Base-by-base conservation (phyloP, 2,797 vertebrate genomes). In the Gouania willdenowi region DNA sequence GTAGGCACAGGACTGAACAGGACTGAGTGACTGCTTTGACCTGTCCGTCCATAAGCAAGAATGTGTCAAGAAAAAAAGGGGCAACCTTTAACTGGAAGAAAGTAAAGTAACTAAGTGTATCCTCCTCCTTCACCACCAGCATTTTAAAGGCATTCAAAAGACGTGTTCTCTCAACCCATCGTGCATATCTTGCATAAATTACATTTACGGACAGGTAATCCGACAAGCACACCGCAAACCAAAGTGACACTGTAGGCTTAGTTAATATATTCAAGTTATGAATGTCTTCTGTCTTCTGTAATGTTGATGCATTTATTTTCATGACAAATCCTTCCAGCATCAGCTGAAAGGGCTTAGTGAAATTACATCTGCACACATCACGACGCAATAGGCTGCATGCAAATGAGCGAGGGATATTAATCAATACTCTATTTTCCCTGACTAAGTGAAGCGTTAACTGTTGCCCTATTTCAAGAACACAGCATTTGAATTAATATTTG, bases 401-500 rank as follows among this genome's bases (percentile, higher is more conserved):
- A 76, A 71, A 79, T 73, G 47, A 70, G 50, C 47, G 40, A 42
- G 41, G 58, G 40, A 57, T 56, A 77, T 83, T 74, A 74, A 82
- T 81, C 72, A 78, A 78, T 75, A 64, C 28, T 20, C 16, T 48
- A 53, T 52, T 51, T 40, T 52, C 42, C 39, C 30, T 11, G 35
- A 44, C 68, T 78, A 80, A 79, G 65, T 55, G 59, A 75, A 58
- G 60, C 55, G 42, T 75, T 79, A 79, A 77, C 70, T 63, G 68
- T 75, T 41, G 41, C 33, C 39, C 76, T 75, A 67, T 70, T 80
- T 79, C 67, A 75, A 50, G 59, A 70, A 77, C 65, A 70, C 40
- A 23, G 25, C 67, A 66, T 81, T 72, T 76, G 64, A 79, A 85
- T 80, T 66, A 74, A 85, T 80, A 79, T 81, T 80, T 80, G 57